phyloP scores from a whole-genome alignment of 1,140 invertebrate genomes.

The Platyscapa corneri region DNA sequence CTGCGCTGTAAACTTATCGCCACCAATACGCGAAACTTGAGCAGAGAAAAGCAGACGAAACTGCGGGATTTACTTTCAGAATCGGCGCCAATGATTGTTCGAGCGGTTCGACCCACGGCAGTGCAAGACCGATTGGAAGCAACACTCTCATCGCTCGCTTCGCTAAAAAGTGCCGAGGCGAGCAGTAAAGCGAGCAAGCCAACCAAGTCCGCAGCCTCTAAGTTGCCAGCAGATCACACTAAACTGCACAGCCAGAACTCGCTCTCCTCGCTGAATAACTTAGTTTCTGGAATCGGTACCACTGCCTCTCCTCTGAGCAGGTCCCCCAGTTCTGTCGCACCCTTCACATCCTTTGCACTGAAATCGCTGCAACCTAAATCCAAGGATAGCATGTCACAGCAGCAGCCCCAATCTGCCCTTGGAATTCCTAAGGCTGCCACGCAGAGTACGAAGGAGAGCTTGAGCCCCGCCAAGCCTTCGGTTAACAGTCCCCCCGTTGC shows the following conservation, averaged over 20 bases:
- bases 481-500: not conserved
- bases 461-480: not conserved
- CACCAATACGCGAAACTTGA: constrained; percentile 61
- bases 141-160: constrained; percentile 65
- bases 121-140: constrained; percentile 67
- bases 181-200: not conserved
- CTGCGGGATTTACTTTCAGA: constrained; percentile 62
- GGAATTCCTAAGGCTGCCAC: not conserved
- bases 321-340: not conserved
- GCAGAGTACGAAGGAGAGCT: not conserved
- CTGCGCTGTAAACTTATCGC: constrained; percentile 66
- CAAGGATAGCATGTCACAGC: not conserved
- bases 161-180: constrained; percentile 7
- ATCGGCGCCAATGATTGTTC: constrained; percentile 61
- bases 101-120: constrained; percentile 60
- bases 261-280: constrained; percentile 66
- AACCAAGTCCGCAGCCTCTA: not conserved
- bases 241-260: constrained; percentile 49
- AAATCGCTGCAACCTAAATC: not conserved
- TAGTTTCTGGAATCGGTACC: constrained; percentile 61
- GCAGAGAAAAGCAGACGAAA: constrained; percentile 62
- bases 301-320: not conserved
- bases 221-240: not conserved
- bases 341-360: not conserved
- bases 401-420: not conserved